Evolutionary conservation across 2,888 invertebrate species (phyloP).

Genomic region (Nemotelus nigrinus): DNA sequence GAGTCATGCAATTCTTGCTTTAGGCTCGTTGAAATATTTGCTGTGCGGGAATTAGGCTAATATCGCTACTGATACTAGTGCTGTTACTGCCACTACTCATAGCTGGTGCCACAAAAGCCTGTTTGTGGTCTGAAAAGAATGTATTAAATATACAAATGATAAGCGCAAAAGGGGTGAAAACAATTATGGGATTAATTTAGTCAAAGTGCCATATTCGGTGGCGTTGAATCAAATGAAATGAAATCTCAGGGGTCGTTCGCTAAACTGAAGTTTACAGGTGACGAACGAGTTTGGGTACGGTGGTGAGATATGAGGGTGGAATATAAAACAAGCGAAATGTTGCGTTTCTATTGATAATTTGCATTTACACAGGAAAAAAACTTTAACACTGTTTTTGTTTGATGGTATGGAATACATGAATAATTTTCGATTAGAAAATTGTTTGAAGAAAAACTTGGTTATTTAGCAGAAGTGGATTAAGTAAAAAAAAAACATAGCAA

Average conservation of each 20-base stretch:
- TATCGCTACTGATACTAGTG: conserved; percentile 10
- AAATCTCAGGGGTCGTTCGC: conserved; percentile 7
- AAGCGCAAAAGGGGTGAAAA: conserved; percentile 50
- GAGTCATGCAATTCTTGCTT: conserved; percentile 47
- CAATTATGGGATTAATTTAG: conserved; percentile 52
- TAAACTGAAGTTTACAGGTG: conserved; percentile 16
- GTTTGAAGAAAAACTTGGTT: too few species aligned
- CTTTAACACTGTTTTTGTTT: conserved; percentile 15
- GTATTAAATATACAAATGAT: conserved; percentile 49
- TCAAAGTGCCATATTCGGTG: conserved; percentile 46
- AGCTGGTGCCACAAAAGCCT: too few species aligned
- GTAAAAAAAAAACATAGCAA: too few species aligned
- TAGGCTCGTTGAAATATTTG: conserved; percentile 4
- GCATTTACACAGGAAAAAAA: conserved; percentile 26
- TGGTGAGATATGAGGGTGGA: not conserved
- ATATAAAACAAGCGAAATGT: not conserved
- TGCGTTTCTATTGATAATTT: conserved; percentile 37
- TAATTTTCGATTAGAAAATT: too few species aligned
- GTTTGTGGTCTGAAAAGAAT: conserved; percentile 9
- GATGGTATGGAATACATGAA: not conserved
- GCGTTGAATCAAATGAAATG: too few species aligned
- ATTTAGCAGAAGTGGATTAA: too few species aligned
- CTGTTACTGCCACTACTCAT: too few species aligned
- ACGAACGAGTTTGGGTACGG: not conserved
- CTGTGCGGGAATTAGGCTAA: conserved; percentile 46